Evolutionary conservation across 1,140 invertebrate genomes (phyloP).

Genomic region (Ridgeia piscesae): DNA sequence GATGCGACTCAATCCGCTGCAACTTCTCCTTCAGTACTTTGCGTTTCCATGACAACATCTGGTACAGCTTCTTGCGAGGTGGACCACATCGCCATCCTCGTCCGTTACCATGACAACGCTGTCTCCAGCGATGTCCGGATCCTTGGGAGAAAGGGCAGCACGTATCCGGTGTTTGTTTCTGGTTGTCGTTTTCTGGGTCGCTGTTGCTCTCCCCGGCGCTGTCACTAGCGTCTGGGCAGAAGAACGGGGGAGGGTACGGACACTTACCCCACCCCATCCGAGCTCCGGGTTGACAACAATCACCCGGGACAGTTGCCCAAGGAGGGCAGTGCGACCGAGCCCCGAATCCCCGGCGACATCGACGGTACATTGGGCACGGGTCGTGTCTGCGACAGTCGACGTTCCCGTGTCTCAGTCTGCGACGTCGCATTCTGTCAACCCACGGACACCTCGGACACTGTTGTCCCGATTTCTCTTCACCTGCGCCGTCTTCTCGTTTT

Average conservation of each 20-base stretch:
- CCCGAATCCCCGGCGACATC: no score
- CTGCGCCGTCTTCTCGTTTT: no score
- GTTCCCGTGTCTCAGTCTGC: background rate
- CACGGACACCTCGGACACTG: background rate
- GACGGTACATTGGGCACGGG: no score
- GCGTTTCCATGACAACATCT: background rate
- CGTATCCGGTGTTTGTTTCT: background rate
- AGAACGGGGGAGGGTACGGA: background rate
- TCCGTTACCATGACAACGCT: background rate
- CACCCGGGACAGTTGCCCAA: background rate
- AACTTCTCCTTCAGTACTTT: background rate
- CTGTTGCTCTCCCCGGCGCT: slow-evolving; percentile 2
- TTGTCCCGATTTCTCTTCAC: background rate
- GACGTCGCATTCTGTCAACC: background rate
- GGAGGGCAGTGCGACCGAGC: background rate
- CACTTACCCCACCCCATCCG: background rate
- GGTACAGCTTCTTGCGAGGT: background rate
- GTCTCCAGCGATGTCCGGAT: background rate
- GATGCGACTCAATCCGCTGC: background rate
- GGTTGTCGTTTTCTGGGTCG: slow-evolving; percentile 3
- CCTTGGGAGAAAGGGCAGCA: background rate
- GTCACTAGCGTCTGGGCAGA: background rate
- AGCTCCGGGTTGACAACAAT: background rate
- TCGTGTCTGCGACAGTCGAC: no score
- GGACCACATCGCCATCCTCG: background rate